Evolutionary conservation across 2,888 invertebrate genomes (phyloP).

Genomic region (Drosophila helvetica): DNA sequence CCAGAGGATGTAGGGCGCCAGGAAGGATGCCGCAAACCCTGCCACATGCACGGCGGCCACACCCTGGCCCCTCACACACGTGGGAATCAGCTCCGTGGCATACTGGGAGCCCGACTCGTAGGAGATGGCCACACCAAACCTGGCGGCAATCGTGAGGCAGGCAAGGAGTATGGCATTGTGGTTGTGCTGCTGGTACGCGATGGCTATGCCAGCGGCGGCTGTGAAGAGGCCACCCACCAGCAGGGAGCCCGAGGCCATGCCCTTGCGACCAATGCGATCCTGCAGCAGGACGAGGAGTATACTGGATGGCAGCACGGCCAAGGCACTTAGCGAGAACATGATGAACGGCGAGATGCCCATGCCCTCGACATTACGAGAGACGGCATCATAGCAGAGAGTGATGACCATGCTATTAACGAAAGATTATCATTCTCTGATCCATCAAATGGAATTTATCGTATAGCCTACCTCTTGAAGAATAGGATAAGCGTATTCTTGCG

Average conservation of each 20-base stretch:
- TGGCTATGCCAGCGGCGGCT: constrained; percentile 84
- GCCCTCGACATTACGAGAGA: constrained; percentile 86
- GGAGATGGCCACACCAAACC: constrained; percentile 86
- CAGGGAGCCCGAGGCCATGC: constrained; percentile 85
- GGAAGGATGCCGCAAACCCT: constrained; percentile 86
- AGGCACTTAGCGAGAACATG: constrained; percentile 85
- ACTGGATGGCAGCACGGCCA: constrained; percentile 86
- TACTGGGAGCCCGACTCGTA: constrained; percentile 88
- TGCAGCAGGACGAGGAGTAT: constrained; percentile 81
- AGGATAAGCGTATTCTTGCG: constrained; percentile 85
- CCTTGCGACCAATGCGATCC: constrained; percentile 85
- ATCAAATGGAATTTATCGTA: background rate
- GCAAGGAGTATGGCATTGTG: constrained; percentile 84
- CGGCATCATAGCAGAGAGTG: constrained; percentile 86
- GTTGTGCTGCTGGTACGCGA: constrained; percentile 83
- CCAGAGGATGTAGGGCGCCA: constrained; percentile 86
- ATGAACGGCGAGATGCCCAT: constrained; percentile 86
- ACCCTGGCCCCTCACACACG: constrained; percentile 87
- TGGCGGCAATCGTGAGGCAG: constrained; percentile 85
- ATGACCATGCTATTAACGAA: constrained; percentile 85
- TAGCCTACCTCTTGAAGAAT: constrained; percentile 86
- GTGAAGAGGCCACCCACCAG: constrained; percentile 85
- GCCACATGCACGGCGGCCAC: constrained; percentile 87
- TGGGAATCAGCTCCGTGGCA: constrained; percentile 87
- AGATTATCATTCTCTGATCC: background rate